Evolutionary conservation across 2,113 vertebrate species (phyloP).

Genomic region (Capra hircus): DNA sequence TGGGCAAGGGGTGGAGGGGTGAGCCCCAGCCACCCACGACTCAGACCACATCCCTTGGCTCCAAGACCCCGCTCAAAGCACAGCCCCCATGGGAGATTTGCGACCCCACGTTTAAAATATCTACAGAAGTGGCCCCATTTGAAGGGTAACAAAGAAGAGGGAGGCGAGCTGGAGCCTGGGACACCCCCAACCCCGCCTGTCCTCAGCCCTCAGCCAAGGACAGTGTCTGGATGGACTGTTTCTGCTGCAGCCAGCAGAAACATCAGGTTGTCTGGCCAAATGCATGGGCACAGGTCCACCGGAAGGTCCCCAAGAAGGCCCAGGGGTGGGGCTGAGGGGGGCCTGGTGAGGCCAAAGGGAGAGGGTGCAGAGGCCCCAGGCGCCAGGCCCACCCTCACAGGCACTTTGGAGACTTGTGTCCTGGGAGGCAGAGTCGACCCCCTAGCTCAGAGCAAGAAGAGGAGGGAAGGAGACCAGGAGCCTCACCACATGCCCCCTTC

Average conservation of each 20-base stretch:
- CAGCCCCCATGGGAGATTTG: background rate
- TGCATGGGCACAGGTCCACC: background rate
- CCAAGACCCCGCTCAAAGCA: background rate
- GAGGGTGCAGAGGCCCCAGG: slow-evolving; percentile 47
- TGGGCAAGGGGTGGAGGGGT: background rate
- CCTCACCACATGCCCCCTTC: background rate
- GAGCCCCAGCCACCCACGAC: background rate
- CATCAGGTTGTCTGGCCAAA: background rate
- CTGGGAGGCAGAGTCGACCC: slow-evolving; percentile 63
- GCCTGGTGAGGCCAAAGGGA: background rate
- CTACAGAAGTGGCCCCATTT: background rate
- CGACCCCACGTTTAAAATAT: slow-evolving; percentile 7
- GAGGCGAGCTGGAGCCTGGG: background rate
- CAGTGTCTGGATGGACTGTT: background rate
- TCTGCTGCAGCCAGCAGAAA: background rate
- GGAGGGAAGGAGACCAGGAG: background rate
- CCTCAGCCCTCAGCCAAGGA: background rate
- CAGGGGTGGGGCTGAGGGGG: background rate
- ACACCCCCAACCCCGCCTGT: background rate
- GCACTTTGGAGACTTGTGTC: slow-evolving; percentile 75
- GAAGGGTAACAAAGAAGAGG: background rate
- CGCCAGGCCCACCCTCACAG: slow-evolving; percentile 66
- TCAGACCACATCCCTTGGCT: background rate
- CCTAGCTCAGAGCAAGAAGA: slow-evolving; percentile 47
- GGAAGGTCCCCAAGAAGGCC: background rate